A percentile compares a stretch with the other conserved stretches of the same genome.
These are phyloP conservation scores for Oopsacas minuta DNA, from an alignment of 37 sponge, comb jelly and placozoan species.

Conservation along the genomic window DNA sequence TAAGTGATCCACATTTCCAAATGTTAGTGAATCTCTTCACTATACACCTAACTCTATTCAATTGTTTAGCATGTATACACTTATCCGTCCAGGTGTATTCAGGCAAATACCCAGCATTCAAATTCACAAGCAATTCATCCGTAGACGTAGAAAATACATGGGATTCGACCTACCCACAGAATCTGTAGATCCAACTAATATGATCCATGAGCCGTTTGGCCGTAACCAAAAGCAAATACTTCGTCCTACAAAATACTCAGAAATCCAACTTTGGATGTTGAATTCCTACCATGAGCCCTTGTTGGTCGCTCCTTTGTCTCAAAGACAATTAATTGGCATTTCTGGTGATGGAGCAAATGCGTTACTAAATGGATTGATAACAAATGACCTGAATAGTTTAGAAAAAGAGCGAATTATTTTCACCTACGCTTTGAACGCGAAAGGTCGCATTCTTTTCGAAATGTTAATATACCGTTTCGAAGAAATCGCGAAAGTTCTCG, in stretches of 20 bases:
- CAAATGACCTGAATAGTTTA: neutral
- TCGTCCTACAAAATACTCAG: neutral
- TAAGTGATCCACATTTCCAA: too few species aligned
- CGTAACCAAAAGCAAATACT: neutral
- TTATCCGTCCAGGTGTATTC: neutral
- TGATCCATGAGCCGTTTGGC: neutral
- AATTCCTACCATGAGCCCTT: neutral
- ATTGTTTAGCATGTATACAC: neutral
- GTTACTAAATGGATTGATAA: neutral
- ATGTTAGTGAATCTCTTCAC: too few species aligned
- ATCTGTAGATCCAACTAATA: neutral
- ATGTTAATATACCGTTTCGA: constrained; percentile 1
- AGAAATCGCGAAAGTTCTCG: neutral
- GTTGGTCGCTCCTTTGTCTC: neutral
- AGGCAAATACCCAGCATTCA: neutral
- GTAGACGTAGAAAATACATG: neutral
- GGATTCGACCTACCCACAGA: neutral
- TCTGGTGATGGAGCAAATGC: neutral
- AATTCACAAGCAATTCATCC: neutral
- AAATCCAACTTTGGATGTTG: neutral
- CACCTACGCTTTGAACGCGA: neutral
- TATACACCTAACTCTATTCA: too few species aligned
- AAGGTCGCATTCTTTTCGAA: constrained; percentile 1
- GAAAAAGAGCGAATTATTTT: neutral
- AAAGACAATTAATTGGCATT: neutral